Evolutionary conservation across 2,888 invertebrate genomes (phyloP).

Genomic region (Brenthis ino): DNA sequence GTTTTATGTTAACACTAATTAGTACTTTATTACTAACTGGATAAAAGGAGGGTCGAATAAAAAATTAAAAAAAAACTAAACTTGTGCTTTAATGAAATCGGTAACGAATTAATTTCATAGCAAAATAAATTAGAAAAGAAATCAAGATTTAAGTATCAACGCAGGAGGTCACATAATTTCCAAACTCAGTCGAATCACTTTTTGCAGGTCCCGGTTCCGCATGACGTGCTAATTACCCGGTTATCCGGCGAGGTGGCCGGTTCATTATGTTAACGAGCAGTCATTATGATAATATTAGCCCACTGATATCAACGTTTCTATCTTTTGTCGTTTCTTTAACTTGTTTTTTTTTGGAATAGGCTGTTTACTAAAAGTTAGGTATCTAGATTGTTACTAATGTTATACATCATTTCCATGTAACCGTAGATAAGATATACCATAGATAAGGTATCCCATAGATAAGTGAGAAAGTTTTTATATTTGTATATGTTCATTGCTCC

Average conservation of each 20-base stretch:
- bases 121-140: background rate
- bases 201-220: conserved; percentile 29
- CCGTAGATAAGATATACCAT: no score
- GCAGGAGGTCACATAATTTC: conserved; percentile 4
- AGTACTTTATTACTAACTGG: no score
- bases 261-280: conserved; percentile 37
- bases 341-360: conserved; percentile 7
- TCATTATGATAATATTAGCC: conserved; percentile 34
- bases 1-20: no score
- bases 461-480: no score
- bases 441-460: no score
- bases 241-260: conserved; percentile 33
- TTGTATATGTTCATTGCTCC: no score
- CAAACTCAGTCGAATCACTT: conserved; percentile 23
- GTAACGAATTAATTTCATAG: no score
- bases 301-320: conserved; percentile 23
- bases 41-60: no score
- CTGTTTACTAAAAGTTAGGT: background rate
- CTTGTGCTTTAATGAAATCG: no score
- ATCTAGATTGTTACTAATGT: no score
- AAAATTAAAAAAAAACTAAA: no score
- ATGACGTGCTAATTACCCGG: conserved; percentile 38
- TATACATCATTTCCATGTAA: no score
- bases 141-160: conserved; percentile 10
- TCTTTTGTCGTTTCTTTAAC: conserved; percentile 7